A percentile compares a stretch with the other conserved stretches of the same genome.
These are phyloP conservation scores for Epinotia ramella DNA, from an alignment of 2,888 invertebrate species.

Conservation along the genomic window DNA sequence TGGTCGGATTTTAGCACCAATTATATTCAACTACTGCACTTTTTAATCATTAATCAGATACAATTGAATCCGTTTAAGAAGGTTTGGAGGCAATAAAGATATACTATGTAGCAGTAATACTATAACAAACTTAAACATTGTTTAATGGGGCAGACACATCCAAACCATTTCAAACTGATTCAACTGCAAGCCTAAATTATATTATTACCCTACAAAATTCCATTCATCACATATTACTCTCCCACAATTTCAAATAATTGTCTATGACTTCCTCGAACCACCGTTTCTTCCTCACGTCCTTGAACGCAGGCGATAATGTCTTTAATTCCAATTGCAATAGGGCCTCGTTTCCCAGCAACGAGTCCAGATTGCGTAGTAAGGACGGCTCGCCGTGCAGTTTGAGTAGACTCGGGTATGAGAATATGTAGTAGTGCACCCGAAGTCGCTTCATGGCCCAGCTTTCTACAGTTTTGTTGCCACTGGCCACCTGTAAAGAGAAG, in stretches of 20 bases:
- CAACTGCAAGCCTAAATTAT: slow-evolving; percentile 22
- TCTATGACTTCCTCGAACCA: slow-evolving; percentile 96
- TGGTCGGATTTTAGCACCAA: slow-evolving; percentile 27
- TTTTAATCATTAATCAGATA: slow-evolving; percentile 42
- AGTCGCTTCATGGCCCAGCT: slow-evolving; percentile 90
- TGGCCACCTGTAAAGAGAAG: slow-evolving; percentile 84
- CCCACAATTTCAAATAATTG: slow-evolving; percentile 96
- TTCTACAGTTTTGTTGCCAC: slow-evolving; percentile 91
- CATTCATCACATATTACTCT: slow-evolving; percentile 91
- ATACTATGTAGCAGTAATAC: too few species aligned
- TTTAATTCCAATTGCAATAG: slow-evolving; percentile 92
- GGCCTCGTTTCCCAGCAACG: slow-evolving; percentile 92
- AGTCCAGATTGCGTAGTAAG: slow-evolving; percentile 89
- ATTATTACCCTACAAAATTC: slow-evolving; percentile 44
- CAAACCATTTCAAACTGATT: slow-evolving; percentile 23
- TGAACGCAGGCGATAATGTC: slow-evolving; percentile 91
- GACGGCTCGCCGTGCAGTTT: slow-evolving; percentile 93
- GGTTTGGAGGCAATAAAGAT: not conserved
- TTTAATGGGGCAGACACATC: not conserved
- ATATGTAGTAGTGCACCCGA: slow-evolving; percentile 91
- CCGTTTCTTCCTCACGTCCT: slow-evolving; percentile 89
- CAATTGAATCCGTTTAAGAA: slow-evolving; percentile 13
- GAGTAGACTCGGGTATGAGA: slow-evolving; percentile 91
- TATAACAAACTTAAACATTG: not conserved
- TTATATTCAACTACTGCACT: slow-evolving; percentile 47